Evolutionary conservation across 1,140 invertebrate genomes (phyloP).

Genomic region (Galleria mellonella): DNA sequence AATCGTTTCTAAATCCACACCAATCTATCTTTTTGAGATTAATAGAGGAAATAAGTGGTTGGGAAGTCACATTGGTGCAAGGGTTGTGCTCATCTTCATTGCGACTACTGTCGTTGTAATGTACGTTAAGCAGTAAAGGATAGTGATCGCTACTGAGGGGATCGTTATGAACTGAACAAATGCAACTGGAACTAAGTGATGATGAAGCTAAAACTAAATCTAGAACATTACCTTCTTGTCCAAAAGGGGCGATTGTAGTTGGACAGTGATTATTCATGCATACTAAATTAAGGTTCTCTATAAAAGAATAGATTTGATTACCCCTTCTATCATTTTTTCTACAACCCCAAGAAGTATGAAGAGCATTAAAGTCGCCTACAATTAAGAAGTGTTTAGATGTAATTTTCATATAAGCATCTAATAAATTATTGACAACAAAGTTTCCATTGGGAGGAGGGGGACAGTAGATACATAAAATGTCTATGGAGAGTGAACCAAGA

Average conservation of each 20-base stretch:
- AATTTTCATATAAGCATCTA: too few relatives aligned
- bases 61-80: not conserved
- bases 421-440: too few relatives aligned
- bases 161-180: not conserved
- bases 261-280: not conserved
- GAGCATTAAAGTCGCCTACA: not conserved
- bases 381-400: not conserved
- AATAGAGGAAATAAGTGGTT: not conserved
- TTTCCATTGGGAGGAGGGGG: too few relatives aligned
- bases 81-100: too few relatives aligned
- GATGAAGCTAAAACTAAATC: not conserved
- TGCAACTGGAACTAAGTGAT: not conserved
- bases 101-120: too few relatives aligned
- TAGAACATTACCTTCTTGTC: not conserved
- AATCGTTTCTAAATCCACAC: not conserved
- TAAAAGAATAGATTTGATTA: not conserved
- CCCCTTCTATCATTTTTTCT: not conserved
- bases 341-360: not conserved
- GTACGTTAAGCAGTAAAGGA: constrained; percentile 1
- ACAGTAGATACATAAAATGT: too few relatives aligned
- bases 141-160: constrained; percentile 1
- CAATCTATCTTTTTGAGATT: not conserved
- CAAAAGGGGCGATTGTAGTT: not conserved
- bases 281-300: not conserved
- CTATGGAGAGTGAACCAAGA: too few relatives aligned